Evolutionary conservation across 2,888 invertebrate genomes (phyloP), one percentile per base, ranked within the genome.

Genomic region (Prenolepis imparis): DNA sequence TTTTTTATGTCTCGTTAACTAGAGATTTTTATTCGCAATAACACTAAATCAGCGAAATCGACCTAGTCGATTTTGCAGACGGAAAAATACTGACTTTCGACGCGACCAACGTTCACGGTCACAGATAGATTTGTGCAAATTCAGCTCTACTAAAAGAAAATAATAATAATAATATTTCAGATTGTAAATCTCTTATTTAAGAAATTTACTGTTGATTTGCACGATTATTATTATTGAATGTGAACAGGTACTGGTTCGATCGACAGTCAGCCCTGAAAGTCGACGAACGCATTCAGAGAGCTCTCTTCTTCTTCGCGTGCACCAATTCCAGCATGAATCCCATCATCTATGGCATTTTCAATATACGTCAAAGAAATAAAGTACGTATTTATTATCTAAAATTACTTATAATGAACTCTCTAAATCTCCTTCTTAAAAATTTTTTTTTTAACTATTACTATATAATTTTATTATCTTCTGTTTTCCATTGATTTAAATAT

Each of bases 301-400:
- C 96, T 0, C 96, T 99, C 91, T 99, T 99, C 95, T 95, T 99
- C 85, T 99, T 99, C 94, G 99, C 99, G 12, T 98, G 98, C 90
- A 98, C 99, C 55, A 99, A 99, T 95, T 99, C 99, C 3, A 98
- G 99, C 94, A 98, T 99, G 95, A 99, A 99, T 95, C 99, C 99
- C 4, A 97, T 99, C 86, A 98, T 99, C 39, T 99, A 99, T 94
- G 99, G 99, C 0, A 96, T 96, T 21, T 98, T 98, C 94, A 98
- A 98, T 94, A 97, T 98, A 89, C 95, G 97, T 28, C 92, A 94
- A 5, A 91, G 92, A 41, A 92, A 91, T 36, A 93, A 93, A 91
- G 94, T 94, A 83, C 89, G 90, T 86, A 57, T 67, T 72, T 28
- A 52, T 52, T 52, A 36, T 8, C 21, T 21, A 18, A 9, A 63